Evolutionary conservation across 2,888 invertebrate species (phyloP), one percentile per base, ranked within the genome.

Genomic region (Exephanes ischioxanthus): DNA sequence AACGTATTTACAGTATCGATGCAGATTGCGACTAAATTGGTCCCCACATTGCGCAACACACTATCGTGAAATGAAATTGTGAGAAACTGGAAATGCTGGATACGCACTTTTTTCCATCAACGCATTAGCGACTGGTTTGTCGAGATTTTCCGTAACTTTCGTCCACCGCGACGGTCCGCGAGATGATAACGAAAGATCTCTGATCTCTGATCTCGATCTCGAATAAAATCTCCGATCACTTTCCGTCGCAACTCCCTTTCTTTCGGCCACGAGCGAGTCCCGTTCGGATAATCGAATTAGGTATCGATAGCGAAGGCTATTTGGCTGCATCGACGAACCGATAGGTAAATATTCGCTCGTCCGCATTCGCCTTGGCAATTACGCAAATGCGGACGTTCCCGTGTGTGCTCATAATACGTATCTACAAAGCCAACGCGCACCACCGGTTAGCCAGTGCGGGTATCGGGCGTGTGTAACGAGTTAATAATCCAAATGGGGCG

Each of bases 401-500:
- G 33, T 14, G 53, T 70, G 19, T 14, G 45, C 9, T 7, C 14
- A 63, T 53, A 22, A n/a, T 37, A n/a, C 45, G n/a, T 11, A 45
- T 55, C 67, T 30, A 48, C 45, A 51, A 58, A 22, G 58, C 58
- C 14, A 58, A 66, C 66, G 41, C 41, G 63, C 67, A 45, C 70
- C 19, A 30, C 19, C 73, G 68, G 73, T 83, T 79, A 79, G 73
- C 72, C 77, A 45, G 58, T 68, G 61, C 72, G 81, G 67, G 51
- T 66, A 76, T 70, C 55, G 58, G 22, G 73, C 61, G 33, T 79
- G 41, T 73, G 30, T 73, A 79, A 79, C 83, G 70, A 78, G 81
- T 88, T 90, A 88, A 90, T 89, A 87, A 90, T 89, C 81, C 61
- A 86, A 89, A 89, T 88, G 84, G 84, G 80, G 72, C 51, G 73